Evolutionary conservation across 2,113 vertebrate species (phyloP), one percentile per base, ranked within the genome.

Genomic region (Calypte anna): DNA sequence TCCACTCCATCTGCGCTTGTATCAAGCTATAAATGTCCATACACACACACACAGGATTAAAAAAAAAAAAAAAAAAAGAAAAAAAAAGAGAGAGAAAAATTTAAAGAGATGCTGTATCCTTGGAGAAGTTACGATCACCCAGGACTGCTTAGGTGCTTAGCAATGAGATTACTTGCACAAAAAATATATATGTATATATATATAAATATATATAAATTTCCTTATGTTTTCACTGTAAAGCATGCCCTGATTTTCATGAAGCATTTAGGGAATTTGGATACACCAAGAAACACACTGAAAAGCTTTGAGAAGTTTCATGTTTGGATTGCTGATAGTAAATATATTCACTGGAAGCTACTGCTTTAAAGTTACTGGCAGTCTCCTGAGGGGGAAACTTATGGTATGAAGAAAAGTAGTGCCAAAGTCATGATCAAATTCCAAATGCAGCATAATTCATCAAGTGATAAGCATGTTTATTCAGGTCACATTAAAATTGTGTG

Each of bases 21-120:
- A 67, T 28, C 6, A 51, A 96, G 25, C 11, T 82, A 24, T 48
- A 68, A 62, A 55, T 68, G 69, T 74, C 27, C 54, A 33, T 27
- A 40, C 12, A 28, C 12, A 53, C 10, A 43, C 4, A 11, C 10
- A 40, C 8, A 22, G 10, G 40, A 20, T 10, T 13, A 8, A 7
- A 50, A 8, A 40, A 5, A 5, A 25, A 7, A 8, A 9, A 7
- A 38, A 27, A 19, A 5, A 25, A 7, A 8, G 7, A 7, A 38
- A 27, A 19, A 6, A 5, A 7, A 2, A 7, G 9, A 44, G 9
- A 27, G 9, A 5, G 4, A 4, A 15, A 76, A 22, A 9, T 21
- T 21, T 7, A 21, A 50, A 20, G 28, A 19, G 6, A 21, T 72
- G 8, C 6, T 66, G 8, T 40, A 30, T 51, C 22, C 24, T 70